Evolutionary conservation across 2,888 invertebrate species (phyloP), one percentile per base, ranked within the genome.

Genomic region (Leptodirus hochenwartii): DNA sequence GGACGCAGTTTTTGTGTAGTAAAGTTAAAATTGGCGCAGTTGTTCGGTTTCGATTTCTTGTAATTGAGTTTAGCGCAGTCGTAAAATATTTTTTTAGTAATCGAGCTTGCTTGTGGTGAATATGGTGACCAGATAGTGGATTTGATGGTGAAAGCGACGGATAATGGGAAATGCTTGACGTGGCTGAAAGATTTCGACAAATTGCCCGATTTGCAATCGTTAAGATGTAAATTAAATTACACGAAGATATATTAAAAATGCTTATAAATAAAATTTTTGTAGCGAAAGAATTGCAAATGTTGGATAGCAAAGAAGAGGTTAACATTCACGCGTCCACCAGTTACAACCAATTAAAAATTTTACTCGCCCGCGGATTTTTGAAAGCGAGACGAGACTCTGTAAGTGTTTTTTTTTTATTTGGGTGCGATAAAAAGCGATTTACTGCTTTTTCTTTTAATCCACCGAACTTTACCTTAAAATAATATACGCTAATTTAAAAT

Each of bases 71-170:
- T n/a, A n/a, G n/a, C n/a, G n/a, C n/a, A n/a, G n/a, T n/a, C 5
- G n/a, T 6, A 20, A 27, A 12, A 11, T 15, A 26, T 10, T n/a
- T 31, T 54, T 58, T 2, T 58, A 91, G 90, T 88, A 16, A 90
- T 91, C 46, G 91, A 93, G 59, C 56, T 93, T 42, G 85, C 91
- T 0, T 82, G 85, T 41, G 90, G 79, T 0, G 91, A 93, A 57
- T 77, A 88, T 45, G 91, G 90, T 0, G 66, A 70, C 16, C 84
- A 87, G 40, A 77, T 75, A 53, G 66, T 82, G 10, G 57, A 68
- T 9, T 45, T 55, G 1, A 59, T 85, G 42, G 69, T 74, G 10
- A 56, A 58, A 5, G 74, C 69, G 30, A 66, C 73, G 1, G 64
- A 70, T 38, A 84, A 84, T 44, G 84, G 84, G 4, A 64, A 59